These are phyloP conservation scores for Oithona nana DNA, from an alignment of 2,888 invertebrate genomes.

Conservation along the genomic window DNA sequence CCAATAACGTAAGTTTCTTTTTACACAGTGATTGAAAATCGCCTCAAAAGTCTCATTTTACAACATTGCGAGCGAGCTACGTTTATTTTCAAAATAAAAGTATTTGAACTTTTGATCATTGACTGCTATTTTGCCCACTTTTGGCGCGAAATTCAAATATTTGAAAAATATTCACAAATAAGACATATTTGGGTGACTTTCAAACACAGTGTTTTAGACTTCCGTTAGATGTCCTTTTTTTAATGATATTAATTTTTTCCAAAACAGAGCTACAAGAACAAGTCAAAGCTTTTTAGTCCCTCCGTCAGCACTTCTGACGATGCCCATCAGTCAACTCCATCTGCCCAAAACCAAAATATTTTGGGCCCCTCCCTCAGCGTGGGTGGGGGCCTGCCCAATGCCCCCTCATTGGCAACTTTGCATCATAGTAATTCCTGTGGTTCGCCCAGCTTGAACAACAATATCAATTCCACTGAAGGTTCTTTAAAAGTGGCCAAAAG, in stretches of 20 bases:
- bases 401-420: background rate
- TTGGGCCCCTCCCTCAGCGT: background rate
- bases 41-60: background rate
- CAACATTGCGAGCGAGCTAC: no score
- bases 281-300: background rate
- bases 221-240: no score
- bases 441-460: background rate
- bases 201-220: no score
- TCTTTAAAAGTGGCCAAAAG: constrained; percentile 23
- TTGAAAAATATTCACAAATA: background rate
- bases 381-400: background rate
- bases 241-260: no score
- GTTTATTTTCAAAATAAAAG: no score
- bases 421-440: background rate
- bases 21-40: no score
- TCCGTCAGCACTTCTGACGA: background rate
- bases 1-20: constrained; percentile 2
- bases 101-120: background rate
- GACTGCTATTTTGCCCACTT: background rate
- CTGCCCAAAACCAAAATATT: background rate
- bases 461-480: constrained; percentile 21
- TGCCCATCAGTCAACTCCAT: background rate
- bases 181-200: no score
- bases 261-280: background rate
- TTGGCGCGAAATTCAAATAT: background rate